A percentile compares a stretch with the other conserved stretches of the same genome.
Conservation (phyloP, 2,797 vertebrate species). For the Columba guinea region DNA sequence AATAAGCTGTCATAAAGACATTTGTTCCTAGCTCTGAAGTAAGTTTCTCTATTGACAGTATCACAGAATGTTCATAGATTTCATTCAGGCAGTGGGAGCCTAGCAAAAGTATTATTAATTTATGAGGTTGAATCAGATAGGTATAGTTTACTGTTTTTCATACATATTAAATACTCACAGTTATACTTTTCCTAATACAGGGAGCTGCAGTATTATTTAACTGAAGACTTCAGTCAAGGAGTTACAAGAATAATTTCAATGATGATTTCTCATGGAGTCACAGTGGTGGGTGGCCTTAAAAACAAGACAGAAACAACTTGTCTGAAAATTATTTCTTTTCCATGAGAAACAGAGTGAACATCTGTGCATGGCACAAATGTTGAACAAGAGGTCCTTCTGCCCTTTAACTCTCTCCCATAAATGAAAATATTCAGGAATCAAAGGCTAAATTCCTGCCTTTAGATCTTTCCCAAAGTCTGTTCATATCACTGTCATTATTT, state of each 20-base stretch:
- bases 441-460: background rate
- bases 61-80: background rate
- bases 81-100: background rate
- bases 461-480: background rate
- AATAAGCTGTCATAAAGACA: background rate
- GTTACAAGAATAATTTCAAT: background rate
- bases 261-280: background rate
- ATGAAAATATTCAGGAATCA: background rate
- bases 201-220: background rate
- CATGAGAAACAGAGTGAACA: background rate
- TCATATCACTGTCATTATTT: background rate
- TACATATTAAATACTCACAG: background rate
- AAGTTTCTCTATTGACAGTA: background rate
- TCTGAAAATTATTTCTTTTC: background rate
- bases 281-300: background rate
- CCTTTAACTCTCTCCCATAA: background rate
- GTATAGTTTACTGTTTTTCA: background rate
- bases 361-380: background rate
- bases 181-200: background rate
- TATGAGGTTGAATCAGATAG: background rate
- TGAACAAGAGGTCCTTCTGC: background rate
- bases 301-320: background rate
- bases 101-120: background rate
- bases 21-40: background rate
- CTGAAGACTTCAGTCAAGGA: background rate